phyloP scores from a whole-genome alignment of 1,140 invertebrate species.

The Listronotus oregonensis region DNA sequence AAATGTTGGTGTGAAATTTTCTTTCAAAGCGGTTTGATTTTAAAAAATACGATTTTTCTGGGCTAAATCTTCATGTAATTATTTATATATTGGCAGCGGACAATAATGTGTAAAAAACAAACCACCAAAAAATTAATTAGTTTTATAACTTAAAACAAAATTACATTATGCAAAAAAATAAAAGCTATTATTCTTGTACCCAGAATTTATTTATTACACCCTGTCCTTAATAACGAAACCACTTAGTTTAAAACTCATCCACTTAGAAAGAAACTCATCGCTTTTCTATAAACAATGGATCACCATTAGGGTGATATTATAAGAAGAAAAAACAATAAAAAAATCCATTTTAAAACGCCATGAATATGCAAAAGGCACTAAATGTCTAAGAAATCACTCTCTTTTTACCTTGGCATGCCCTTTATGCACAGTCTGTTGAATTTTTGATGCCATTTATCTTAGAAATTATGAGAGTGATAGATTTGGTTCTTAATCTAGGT shows the following conservation, averaged over 20 bases:
- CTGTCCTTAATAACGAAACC: background rate
- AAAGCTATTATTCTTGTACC: no score
- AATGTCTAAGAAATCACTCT: slow-evolving; percentile 24
- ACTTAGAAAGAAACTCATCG: slow-evolving; percentile 6
- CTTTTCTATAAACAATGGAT: slow-evolving; percentile 9
- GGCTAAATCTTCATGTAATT: no score
- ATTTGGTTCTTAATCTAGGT: slow-evolving; percentile 37
- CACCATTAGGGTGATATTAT: slow-evolving; percentile 6
- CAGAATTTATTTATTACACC: background rate
- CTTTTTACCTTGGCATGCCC: slow-evolving; percentile 13
- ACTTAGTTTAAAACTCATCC: background rate
- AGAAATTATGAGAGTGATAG: slow-evolving; percentile 40
- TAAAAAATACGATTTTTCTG: no score
- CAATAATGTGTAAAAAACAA: no score
- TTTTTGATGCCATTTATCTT: slow-evolving; percentile 39
- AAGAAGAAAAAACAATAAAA: slow-evolving; percentile 8
- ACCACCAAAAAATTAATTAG: no score
- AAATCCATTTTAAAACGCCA: slow-evolving; percentile 22
- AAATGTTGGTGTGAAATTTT: no score
- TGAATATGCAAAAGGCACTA: slow-evolving; percentile 37
- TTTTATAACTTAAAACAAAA: no score
- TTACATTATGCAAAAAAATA: no score
- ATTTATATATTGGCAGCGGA: no score
- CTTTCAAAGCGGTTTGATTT: no score
- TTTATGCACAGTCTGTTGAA: slow-evolving; percentile 33